Evolutionary conservation across 1,140 invertebrate species (phyloP), one percentile per base, ranked within the genome.

Genomic region (Cydia strobilella): DNA sequence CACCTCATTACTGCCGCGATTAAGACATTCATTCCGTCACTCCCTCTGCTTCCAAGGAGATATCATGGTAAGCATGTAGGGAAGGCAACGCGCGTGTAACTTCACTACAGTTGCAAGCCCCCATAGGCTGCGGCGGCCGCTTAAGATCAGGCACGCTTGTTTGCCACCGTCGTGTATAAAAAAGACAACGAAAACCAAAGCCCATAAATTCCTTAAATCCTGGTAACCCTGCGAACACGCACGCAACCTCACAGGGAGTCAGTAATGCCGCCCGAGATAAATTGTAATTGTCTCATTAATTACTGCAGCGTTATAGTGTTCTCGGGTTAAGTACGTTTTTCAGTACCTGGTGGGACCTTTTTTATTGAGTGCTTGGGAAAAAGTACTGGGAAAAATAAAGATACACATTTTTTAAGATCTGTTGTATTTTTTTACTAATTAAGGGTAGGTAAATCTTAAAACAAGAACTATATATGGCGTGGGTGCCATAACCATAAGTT

Each of bases 261-360:
- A 42, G 65, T 18, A 69, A 35, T 35, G 62, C 62, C 23, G 65
- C 23, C 13, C 27, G 27, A 35, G 65, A 69, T 69, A 69, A 69
- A 69, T 35, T 18, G 65, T 69, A 69, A 69, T 69, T 69, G 65
- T 69, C 65, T 42, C 65, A 69, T 69, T 69, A 69, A 69, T 69
- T 69, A 69, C 65, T 69, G 15, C 31, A 1, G 65, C 31, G n/a
- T 69, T 69, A 42, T 13, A 18, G 31, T 69, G 23, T 69, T 69
- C 35, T 69, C 31, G 5, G n/a, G 7, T 9, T 20, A 69, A 69
- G 31, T 69, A 69, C 65, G 15, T 69, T 69, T 69, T 69, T 69
- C 31, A 69, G 65, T 39, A 39, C 0, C 35, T 42, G 6, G 48
- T 59, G 9, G 3, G 54, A 59, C 54, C 54, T 23, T 59, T 51